Evolutionary conservation across 2,888 invertebrate genomes (phyloP).

Genomic region (Aporophyla nigra): DNA sequence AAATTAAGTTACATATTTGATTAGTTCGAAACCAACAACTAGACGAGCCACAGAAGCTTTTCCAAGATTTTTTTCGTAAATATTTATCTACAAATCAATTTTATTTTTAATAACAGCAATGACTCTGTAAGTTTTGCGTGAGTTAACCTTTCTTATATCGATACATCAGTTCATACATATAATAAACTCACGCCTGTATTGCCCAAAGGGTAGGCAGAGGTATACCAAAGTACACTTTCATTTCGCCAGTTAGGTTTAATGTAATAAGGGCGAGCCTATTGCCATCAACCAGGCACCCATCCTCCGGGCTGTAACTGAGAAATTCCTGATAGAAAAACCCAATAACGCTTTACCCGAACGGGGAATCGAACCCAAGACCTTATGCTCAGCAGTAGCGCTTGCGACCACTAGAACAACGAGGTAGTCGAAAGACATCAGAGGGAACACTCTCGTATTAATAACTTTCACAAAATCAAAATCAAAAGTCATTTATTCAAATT

Average conservation of each 20-base stretch:
- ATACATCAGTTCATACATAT: not conserved
- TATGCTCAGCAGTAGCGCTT: too few species aligned
- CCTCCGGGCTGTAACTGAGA: not conserved
- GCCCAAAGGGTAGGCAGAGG: not conserved
- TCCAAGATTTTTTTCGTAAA: not conserved
- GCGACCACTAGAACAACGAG: not conserved
- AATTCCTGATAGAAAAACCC: not conserved
- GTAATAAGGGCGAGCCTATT: not conserved
- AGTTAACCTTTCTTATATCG: not conserved
- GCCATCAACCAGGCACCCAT: not conserved
- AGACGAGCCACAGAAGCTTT: too few species aligned
- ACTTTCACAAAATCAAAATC: too few species aligned
- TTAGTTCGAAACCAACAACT: not conserved
- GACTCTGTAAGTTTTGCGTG: not conserved
- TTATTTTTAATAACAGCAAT: not conserved
- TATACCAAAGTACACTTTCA: not conserved
- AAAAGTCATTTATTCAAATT: too few species aligned
- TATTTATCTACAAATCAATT: not conserved
- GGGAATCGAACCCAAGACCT: not conserved
- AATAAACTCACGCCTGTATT: not conserved
- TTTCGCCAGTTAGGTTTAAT: not conserved
- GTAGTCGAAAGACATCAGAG: too few species aligned
- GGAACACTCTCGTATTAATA: too few species aligned
- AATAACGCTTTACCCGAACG: not conserved
- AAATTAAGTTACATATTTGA: not conserved